Percentiles rank a stretch among this genome's conserved stretches.
phyloP scores from a whole-genome alignment of 2,113 vertebrate species.

The Egretta garzetta region DNA sequence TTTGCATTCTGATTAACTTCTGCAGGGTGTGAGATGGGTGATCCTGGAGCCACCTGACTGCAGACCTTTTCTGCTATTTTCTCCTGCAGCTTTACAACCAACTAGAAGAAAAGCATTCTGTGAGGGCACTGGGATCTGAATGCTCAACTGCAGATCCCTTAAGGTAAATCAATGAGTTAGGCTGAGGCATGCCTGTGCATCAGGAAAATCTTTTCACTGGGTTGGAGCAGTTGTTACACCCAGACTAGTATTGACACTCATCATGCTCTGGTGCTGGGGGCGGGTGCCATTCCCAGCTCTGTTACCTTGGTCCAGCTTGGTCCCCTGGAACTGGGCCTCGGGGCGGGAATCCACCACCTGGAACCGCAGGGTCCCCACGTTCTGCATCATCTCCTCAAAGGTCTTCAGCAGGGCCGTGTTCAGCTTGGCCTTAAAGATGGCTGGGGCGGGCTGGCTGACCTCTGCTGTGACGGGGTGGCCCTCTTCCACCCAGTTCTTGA shows the following conservation, averaged over 20 bases:
- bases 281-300: conserved; percentile 70
- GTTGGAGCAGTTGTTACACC: not conserved
- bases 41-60: not conserved
- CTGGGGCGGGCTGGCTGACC: conserved; percentile 65
- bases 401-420: conserved; percentile 83
- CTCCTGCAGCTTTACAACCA: not conserved
- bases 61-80: not conserved
- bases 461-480: conserved; percentile 79
- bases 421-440: conserved; percentile 77
- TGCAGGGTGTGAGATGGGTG: not conserved
- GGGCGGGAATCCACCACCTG: conserved; percentile 90
- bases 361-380: conserved; percentile 77
- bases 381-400: conserved; percentile 88
- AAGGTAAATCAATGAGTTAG: not conserved
- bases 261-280: not conserved
- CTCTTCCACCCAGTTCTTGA: conserved; percentile 88
- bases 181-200: not conserved
- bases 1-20: conserved; percentile 1
- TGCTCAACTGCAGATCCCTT: not conserved
- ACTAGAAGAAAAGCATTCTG: not conserved
- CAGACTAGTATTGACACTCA: not conserved
- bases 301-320: conserved; percentile 86
- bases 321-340: conserved; percentile 84
- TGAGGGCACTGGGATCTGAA: not conserved
- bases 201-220: not conserved